These are phyloP conservation scores for Colletes gigas DNA, from an alignment of 1,140 invertebrate species.

Conservation along the genomic window DNA sequence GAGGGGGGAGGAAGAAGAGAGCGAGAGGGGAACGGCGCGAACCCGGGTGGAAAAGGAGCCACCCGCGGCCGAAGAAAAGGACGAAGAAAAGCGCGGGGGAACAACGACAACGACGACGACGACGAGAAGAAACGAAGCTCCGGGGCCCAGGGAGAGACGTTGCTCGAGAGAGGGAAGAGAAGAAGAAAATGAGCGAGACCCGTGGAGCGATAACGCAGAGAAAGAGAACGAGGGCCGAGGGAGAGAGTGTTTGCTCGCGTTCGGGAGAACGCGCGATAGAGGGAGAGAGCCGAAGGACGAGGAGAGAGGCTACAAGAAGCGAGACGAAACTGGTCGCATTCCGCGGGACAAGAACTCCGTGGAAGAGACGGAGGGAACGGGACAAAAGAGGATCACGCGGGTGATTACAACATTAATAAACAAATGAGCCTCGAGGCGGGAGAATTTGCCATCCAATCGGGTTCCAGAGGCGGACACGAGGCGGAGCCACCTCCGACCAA, in stretches of 20 bases:
- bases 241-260: slow-evolving; percentile 18
- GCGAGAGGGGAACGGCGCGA: slow-evolving; percentile 37
- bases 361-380: slow-evolving; percentile 69
- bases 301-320: slow-evolving; percentile 65
- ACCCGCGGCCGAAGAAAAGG: slow-evolving; percentile 55
- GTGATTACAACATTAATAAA: slow-evolving; percentile 82
- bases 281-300: slow-evolving; percentile 55
- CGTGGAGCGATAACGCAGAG: slow-evolving; percentile 57
- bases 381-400: slow-evolving; percentile 79
- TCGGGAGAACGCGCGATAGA: slow-evolving; percentile 34
- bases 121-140: slow-evolving; percentile 13
- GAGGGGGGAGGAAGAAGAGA: background rate
- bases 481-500: slow-evolving; percentile 75
- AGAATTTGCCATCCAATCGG: slow-evolving; percentile 75
- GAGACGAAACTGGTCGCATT: slow-evolving; percentile 77
- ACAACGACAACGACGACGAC: slow-evolving; percentile 28
- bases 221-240: slow-evolving; percentile 52
- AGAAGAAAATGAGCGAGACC: slow-evolving; percentile 56
- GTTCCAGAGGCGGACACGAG: slow-evolving; percentile 73
- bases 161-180: slow-evolving; percentile 17
- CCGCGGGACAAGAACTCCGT: slow-evolving; percentile 66
- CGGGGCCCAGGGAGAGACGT: background rate
- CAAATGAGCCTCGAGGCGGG: slow-evolving; percentile 80
- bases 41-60: slow-evolving; percentile 60
- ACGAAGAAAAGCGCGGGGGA: slow-evolving; percentile 39